Conservation (phyloP, 2,888 invertebrate species). For the Nasonovia ribisnigri region DNA sequence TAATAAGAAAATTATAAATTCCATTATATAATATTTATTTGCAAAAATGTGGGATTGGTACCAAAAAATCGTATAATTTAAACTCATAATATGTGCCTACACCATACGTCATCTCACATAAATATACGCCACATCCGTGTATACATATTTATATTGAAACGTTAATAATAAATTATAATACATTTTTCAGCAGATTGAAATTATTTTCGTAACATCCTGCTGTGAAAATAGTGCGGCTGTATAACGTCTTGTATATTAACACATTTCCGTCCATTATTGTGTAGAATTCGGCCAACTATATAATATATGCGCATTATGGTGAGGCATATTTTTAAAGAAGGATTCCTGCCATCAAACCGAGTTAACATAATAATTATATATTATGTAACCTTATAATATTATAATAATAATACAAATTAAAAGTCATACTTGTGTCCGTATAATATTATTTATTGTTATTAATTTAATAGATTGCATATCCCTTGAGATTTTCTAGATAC, state of each 20-base stretch:
- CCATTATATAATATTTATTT: no score
- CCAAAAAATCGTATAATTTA: no score
- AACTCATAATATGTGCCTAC: neutral
- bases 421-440: neutral
- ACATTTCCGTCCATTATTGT: neutral
- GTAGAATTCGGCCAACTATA: neutral
- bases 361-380: neutral
- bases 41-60: no score
- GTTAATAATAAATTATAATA: neutral
- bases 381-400: neutral
- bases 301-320: neutral
- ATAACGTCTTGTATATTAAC: neutral
- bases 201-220: neutral
- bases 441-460: neutral
- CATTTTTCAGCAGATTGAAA: neutral
- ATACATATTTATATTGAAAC: neutral
- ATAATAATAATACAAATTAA: neutral
- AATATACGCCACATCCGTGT: no score
- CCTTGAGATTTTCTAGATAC: neutral
- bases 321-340: constrained; percentile 12
- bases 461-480: neutral
- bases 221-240: neutral
- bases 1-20: no score
- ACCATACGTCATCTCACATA: neutral
- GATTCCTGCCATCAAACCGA: neutral